Evolutionary conservation across 1,140 invertebrate species (phyloP).

Genomic region (Bathynomus jamesi): DNA sequence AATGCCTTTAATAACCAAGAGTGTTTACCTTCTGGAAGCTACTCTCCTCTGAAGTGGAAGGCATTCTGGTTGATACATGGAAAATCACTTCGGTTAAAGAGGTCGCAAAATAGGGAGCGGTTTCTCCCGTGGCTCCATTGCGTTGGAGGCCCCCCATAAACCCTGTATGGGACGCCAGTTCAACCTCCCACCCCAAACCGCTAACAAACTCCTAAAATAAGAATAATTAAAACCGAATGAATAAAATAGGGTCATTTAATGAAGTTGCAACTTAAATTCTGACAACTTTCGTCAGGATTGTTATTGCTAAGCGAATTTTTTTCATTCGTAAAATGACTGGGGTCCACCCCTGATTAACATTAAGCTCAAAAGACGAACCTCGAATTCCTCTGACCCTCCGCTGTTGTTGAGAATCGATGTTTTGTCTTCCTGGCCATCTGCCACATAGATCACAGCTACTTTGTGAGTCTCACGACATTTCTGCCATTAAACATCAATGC

Average conservation of each 20-base stretch:
- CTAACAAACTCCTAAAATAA: slow-evolving; percentile 68
- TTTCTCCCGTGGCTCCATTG: slow-evolving; percentile 81
- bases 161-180: slow-evolving; percentile 88
- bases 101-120: slow-evolving; percentile 92
- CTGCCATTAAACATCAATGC: slow-evolving; percentile 46
- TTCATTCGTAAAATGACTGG: too few relatives aligned
- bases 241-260: neutral
- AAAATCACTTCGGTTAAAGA: slow-evolving; percentile 83
- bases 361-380: slow-evolving; percentile 43
- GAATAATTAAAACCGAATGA: neutral
- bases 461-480: slow-evolving; percentile 92
- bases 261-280: neutral
- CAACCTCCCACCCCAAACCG: slow-evolving; percentile 90
- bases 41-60: slow-evolving; percentile 69
- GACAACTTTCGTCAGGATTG: too few relatives aligned
- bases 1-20: neutral
- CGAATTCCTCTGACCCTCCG: slow-evolving; percentile 81
- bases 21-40: slow-evolving; percentile 73
- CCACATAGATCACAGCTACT: slow-evolving; percentile 97
- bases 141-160: slow-evolving; percentile 90
- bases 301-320: too few relatives aligned
- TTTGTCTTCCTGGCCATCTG: slow-evolving; percentile 92
- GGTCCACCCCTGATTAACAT: neutral
- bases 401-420: slow-evolving; percentile 75
- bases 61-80: slow-evolving; percentile 97